Conservation (phyloP, 2,797 vertebrate genomes). For the Spatula versicolor region DNA sequence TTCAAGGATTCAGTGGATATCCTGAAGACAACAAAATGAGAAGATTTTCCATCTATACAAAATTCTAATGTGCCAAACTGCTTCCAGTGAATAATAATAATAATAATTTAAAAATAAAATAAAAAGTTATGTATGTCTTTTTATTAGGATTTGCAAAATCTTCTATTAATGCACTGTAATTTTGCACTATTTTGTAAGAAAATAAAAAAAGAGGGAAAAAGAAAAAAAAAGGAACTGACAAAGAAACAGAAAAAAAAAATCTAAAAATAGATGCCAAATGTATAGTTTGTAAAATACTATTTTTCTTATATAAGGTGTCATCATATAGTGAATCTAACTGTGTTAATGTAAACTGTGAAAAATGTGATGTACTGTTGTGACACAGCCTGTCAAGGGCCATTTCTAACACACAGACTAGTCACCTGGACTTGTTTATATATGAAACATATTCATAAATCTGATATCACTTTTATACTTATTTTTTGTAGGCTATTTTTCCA, state of each 20-base stretch:
- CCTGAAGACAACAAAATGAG: background rate
- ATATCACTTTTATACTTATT: constrained; percentile 83
- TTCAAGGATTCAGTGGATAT: background rate
- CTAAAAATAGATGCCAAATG: constrained; percentile 79
- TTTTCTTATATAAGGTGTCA: constrained; percentile 73
- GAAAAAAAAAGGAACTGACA: constrained; percentile 31
- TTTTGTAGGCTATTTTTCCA: constrained; percentile 84
- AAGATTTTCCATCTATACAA: constrained; percentile 32
- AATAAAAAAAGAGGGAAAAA: background rate
- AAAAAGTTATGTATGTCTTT: constrained; percentile 10
- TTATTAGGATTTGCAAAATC: constrained; percentile 62
- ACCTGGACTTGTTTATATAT: constrained; percentile 77
- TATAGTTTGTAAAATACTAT: constrained; percentile 79
- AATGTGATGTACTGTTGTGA: constrained; percentile 61
- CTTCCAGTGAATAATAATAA: constrained; percentile 36
- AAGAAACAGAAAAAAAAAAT: constrained; percentile 30
- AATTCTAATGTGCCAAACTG: constrained; percentile 55
- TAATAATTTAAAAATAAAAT: background rate
- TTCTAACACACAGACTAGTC: constrained; percentile 70
- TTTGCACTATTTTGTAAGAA: constrained; percentile 80
- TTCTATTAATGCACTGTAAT: constrained; percentile 75
- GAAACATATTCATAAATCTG: constrained; percentile 75
- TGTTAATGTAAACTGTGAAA: constrained; percentile 73
- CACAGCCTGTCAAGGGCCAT: constrained; percentile 55
- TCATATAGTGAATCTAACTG: constrained; percentile 72